phyloP scores from a whole-genome alignment of 2,113 vertebrate genomes.

The Lasiurus cinereus region DNA sequence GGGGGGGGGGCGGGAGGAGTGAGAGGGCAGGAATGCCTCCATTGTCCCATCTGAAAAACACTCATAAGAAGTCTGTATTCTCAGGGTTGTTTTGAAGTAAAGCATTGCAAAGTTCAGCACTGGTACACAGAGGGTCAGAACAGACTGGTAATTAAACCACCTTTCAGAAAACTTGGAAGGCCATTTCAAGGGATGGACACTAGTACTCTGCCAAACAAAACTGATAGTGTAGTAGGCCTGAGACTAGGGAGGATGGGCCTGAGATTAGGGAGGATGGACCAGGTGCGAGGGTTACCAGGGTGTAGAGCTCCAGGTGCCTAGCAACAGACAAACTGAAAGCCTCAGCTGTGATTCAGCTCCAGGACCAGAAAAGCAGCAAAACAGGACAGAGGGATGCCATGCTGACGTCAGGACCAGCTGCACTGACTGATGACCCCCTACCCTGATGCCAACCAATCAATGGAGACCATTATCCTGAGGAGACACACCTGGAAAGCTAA shows the following conservation, averaged over 20 bases:
- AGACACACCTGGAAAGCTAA: background rate
- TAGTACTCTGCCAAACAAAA: slow-evolving; percentile 28
- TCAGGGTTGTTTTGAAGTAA: slow-evolving; percentile 28
- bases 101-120: background rate
- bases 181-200: background rate
- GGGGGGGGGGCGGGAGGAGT: background rate
- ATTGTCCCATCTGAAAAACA: slow-evolving; percentile 61
- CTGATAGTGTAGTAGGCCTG: background rate
- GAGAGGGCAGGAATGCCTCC: background rate
- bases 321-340: background rate
- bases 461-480: background rate
- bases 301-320: background rate
- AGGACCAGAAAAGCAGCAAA: background rate
- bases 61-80: background rate
- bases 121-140: background rate
- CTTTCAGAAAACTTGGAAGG: background rate
- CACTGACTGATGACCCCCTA: background rate
- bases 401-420: background rate
- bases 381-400: background rate
- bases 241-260: background rate
- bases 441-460: background rate
- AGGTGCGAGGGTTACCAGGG: background rate
- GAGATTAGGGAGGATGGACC: background rate
- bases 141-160: background rate
- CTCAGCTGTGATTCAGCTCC: background rate